These are phyloP conservation scores for Willowsia nigromaculata DNA, from an alignment of 2,888 invertebrate species.

Conservation along the genomic window DNA sequence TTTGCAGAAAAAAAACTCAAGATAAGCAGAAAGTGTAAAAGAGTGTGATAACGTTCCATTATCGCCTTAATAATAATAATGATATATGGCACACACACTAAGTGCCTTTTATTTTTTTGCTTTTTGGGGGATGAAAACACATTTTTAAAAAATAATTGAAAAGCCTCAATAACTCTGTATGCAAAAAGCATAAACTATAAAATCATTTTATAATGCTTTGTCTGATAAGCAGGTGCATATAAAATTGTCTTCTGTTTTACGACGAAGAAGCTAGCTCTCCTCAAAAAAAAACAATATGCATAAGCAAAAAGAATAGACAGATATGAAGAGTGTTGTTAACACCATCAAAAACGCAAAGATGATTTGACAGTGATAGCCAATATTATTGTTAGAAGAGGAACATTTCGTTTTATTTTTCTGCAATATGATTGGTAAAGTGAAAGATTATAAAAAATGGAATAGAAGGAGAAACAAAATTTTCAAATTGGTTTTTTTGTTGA, in stretches of 20 bases:
- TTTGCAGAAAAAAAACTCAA: neutral
- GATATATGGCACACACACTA: neutral
- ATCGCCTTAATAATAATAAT: constrained; percentile 36
- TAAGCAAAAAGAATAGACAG: neutral
- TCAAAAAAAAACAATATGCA: neutral
- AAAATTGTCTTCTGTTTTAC: constrained; percentile 28
- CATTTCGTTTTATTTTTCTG: constrained; percentile 1
- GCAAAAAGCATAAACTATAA: neutral
- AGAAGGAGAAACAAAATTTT: neutral
- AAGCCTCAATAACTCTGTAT: neutral
- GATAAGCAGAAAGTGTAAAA: neutral
- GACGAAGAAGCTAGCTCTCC: neutral
- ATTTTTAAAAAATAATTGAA: constrained; percentile 10
- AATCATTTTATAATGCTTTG: neutral
- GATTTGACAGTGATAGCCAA: constrained; percentile 39
- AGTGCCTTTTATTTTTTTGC: no score
- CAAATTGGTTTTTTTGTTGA: constrained; percentile 30
- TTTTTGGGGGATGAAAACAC: neutral
- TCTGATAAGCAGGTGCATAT: constrained; percentile 12
- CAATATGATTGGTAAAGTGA: neutral
- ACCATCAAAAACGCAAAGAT: constrained; percentile 31
- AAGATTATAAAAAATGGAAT: neutral
- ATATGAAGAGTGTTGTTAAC: constrained; percentile 31
- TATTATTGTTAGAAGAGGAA: no score
- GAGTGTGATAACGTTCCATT: constrained; percentile 37